Evolutionary conservation across 2,113 vertebrate species (phyloP).

Genomic region (Hassar affinis): DNA sequence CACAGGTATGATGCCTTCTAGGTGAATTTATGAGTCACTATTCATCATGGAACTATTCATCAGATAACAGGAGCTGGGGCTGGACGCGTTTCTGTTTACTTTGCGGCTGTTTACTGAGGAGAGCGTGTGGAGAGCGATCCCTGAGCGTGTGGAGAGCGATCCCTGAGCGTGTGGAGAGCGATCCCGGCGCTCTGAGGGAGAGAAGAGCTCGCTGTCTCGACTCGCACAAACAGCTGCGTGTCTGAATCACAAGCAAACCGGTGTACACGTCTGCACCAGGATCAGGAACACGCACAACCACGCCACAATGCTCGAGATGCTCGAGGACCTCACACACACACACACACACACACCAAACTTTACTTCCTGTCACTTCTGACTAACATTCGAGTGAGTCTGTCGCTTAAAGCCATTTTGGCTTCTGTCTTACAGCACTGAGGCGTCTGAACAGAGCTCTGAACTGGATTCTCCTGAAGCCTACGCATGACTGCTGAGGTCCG

Average conservation of each 20-base stretch:
- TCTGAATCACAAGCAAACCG: not conserved
- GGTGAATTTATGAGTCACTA: slow-evolving; percentile 7
- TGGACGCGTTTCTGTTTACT: slow-evolving; percentile 15
- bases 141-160: no score
- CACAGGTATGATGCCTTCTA: not conserved
- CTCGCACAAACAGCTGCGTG: not conserved
- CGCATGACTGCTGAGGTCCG: not conserved
- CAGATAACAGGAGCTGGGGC: not conserved
- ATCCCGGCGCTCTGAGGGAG: not conserved
- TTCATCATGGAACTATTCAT: slow-evolving; percentile 37
- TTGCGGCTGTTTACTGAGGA: not conserved
- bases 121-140: not conserved
- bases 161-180: not conserved
- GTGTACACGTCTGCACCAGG: not conserved
- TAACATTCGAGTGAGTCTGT: not conserved
- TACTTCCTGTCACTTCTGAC: not conserved
- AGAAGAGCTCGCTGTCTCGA: slow-evolving; percentile 18
- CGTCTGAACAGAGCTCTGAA: not conserved
- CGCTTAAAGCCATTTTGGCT: no score
- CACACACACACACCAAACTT: not conserved
- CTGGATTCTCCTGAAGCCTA: not conserved
- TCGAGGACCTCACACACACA: not conserved
- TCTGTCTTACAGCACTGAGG: not conserved
- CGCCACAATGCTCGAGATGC: not conserved
- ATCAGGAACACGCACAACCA: not conserved